Evolutionary conservation across 2,888 invertebrate genomes (phyloP).

Genomic region (Pyralis farinalis): DNA sequence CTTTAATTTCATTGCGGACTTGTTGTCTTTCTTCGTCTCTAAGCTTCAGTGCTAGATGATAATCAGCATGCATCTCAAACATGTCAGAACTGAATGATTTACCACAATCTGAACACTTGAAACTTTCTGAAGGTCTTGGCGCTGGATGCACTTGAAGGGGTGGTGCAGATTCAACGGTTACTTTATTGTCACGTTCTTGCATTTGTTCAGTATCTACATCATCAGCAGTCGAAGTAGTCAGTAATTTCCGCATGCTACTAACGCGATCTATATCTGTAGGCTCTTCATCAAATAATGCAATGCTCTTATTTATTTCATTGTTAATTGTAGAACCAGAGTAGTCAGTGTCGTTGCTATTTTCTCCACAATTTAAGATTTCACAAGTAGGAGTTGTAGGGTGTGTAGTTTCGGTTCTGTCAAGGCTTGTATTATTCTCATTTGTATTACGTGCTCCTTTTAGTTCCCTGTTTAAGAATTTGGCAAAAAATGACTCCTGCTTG

Average conservation of each 20-base stretch:
- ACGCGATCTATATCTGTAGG: constrained; percentile 49
- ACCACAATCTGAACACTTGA: constrained; percentile 84
- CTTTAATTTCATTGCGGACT: constrained; percentile 40
- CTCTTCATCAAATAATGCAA: constrained; percentile 65
- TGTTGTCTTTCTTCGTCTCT: constrained; percentile 77
- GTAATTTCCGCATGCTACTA: constrained; percentile 50
- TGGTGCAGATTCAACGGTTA: background rate
- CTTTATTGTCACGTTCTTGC: constrained; percentile 9
- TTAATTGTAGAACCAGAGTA: constrained; percentile 70
- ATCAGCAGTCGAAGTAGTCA: constrained; percentile 36
- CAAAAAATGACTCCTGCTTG: constrained; percentile 73
- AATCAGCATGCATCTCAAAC: constrained; percentile 86
- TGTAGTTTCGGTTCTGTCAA: constrained; percentile 13
- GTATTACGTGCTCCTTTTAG: background rate
- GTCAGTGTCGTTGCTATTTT: constrained; percentile 61
- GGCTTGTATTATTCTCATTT: constrained; percentile 2
- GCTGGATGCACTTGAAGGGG: background rate
- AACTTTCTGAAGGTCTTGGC: constrained; percentile 23
- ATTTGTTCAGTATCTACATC: constrained; percentile 19
- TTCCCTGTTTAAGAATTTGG: constrained; percentile 47
- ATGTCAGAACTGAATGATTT: constrained; percentile 78
- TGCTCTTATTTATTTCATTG: constrained; percentile 70
- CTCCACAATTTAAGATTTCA: constrained; percentile 45
- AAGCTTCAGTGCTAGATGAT: constrained; percentile 85
- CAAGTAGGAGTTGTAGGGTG: constrained; percentile 43